Conservation (phyloP, 2,113 vertebrate species). For the Scatophagus argus region DNA sequence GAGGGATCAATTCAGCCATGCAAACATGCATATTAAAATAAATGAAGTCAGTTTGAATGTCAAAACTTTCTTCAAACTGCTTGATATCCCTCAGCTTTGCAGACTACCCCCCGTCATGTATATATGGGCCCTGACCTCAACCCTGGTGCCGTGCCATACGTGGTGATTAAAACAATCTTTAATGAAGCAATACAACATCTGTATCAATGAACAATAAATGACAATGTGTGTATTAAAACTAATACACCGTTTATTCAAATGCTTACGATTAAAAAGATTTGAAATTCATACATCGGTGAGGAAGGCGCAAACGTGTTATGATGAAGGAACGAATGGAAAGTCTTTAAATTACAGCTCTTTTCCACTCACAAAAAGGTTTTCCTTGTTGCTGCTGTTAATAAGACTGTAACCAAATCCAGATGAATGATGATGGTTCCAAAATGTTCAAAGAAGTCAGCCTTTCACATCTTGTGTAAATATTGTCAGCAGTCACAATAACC, state of each 20-base stretch:
- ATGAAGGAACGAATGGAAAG: constrained; percentile 25
- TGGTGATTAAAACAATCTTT: neutral
- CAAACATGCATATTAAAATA: neutral
- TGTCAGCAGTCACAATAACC: constrained; percentile 21
- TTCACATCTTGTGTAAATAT: neutral
- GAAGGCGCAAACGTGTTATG: constrained; percentile 8
- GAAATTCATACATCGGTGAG: constrained; percentile 22
- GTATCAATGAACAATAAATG: constrained; percentile 25
- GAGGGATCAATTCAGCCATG: neutral
- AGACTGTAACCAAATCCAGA: constrained; percentile 6
- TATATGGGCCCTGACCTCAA: constrained; percentile 12
- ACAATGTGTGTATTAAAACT: constrained; percentile 48
- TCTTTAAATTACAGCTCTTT: constrained; percentile 42
- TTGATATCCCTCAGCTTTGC: neutral
- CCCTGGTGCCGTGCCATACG: constrained; percentile 26
- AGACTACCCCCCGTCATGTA: neutral
- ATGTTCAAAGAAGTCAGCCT: neutral
- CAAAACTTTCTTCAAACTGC: neutral
- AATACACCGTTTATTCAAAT: constrained; percentile 64
- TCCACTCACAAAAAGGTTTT: neutral
- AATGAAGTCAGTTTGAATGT: neutral
- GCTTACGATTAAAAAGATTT: constrained; percentile 44
- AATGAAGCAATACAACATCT: constrained; percentile 17
- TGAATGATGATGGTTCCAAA: constrained; percentile 7
- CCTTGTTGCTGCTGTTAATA: neutral